Evolutionary conservation across 2,113 vertebrate genomes (phyloP).

Genomic region (Gila orcuttii): DNA sequence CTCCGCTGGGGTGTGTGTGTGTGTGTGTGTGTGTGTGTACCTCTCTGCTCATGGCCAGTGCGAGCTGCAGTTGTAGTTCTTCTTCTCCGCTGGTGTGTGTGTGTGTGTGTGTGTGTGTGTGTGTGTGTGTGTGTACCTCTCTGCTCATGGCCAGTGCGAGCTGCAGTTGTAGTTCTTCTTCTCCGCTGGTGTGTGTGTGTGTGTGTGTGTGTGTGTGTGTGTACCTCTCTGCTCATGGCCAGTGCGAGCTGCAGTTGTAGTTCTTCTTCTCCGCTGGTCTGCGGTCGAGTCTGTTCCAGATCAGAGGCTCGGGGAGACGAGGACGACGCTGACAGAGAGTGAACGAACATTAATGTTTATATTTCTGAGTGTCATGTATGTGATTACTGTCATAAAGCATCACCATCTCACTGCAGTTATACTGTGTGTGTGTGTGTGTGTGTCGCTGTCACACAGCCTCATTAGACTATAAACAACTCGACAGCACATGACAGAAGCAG

Average conservation of each 20-base stretch:
- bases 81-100: conserved; percentile 77
- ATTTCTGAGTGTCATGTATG: background rate
- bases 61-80: too few relatives aligned
- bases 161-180: too few relatives aligned
- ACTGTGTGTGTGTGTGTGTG: background rate
- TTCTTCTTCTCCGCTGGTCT: conserved; percentile 93
- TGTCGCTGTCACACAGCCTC: too few relatives aligned
- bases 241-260: conserved; percentile 92
- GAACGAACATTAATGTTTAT: background rate
- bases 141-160: too few relatives aligned
- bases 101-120: conserved; percentile 49
- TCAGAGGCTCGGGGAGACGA: conserved; percentile 89
- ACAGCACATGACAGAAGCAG: too few relatives aligned
- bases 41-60: too few relatives aligned
- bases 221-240: conserved; percentile 95
- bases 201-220: conserved; percentile 65
- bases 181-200: too few relatives aligned
- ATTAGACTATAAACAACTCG: too few relatives aligned
- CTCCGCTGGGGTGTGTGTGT: too few relatives aligned
- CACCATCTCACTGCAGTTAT: background rate
- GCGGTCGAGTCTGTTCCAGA: conserved; percentile 91
- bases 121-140: too few relatives aligned
- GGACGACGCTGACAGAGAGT: conserved; percentile 79
- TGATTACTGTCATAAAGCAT: background rate
- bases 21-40: too few relatives aligned